Evolutionary conservation across 2,113 vertebrate species (phyloP).

Genomic region (Bostrychus sinensis): DNA sequence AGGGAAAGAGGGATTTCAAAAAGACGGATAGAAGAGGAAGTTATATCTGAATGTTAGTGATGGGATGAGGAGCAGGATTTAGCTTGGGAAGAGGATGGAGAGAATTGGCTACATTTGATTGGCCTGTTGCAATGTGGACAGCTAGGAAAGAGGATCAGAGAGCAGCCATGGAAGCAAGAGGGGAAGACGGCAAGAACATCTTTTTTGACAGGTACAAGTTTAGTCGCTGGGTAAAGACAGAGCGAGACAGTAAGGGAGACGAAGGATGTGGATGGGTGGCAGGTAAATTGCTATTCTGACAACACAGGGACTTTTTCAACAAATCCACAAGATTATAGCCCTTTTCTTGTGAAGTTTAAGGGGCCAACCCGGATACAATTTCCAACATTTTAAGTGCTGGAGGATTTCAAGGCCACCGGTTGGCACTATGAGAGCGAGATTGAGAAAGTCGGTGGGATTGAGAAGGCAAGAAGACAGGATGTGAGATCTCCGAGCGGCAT

Average conservation of each 20-base stretch:
- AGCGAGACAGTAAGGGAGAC: slow-evolving; percentile 32
- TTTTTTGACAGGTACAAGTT: slow-evolving; percentile 67
- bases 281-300: slow-evolving; percentile 63
- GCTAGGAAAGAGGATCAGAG: slow-evolving; percentile 51
- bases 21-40: slow-evolving; percentile 22
- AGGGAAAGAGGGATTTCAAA: slow-evolving; percentile 49
- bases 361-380: slow-evolving; percentile 36
- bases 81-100: slow-evolving; percentile 48
- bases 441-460: slow-evolving; percentile 30
- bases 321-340: slow-evolving; percentile 50
- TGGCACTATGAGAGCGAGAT: slow-evolving; percentile 19
- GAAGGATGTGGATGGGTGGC: slow-evolving; percentile 52
- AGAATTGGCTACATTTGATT: slow-evolving; percentile 48
- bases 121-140: slow-evolving; percentile 34
- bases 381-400: slow-evolving; percentile 38
- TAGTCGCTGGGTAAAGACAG: slow-evolving; percentile 54
- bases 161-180: slow-evolving; percentile 23
- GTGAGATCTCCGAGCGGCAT: slow-evolving; percentile 44
- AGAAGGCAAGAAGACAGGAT: slow-evolving; percentile 11
- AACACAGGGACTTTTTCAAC: slow-evolving; percentile 55
- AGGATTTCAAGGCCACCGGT: slow-evolving; percentile 3
- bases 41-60: slow-evolving; percentile 17
- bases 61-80: slow-evolving; percentile 47
- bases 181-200: slow-evolving; percentile 58
- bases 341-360: slow-evolving; percentile 34